A percentile compares a stretch with the other conserved stretches of the same genome.
Conservation (phyloP, 2,888 invertebrate genomes). For the Drosophila helvetica region DNA sequence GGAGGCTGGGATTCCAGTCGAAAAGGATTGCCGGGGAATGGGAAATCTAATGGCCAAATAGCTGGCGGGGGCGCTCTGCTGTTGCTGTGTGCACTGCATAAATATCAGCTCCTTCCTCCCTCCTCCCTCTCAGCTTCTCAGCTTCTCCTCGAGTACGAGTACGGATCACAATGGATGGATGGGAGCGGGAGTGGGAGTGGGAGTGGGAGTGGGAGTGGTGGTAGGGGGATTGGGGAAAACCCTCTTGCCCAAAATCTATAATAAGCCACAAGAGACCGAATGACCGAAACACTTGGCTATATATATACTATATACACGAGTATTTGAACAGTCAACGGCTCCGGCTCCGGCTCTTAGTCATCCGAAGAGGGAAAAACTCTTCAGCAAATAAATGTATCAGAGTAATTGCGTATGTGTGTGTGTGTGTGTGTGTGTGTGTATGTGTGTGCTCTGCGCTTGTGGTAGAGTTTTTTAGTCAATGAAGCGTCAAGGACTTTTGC, state of each 20-base stretch:
- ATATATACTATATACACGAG: conserved; percentile 8
- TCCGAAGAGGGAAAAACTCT: conserved; percentile 49
- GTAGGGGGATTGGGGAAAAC: too few relatives aligned
- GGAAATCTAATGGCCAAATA: conserved; percentile 9
- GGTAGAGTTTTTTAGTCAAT: conserved; percentile 72
- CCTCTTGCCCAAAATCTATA: conserved; percentile 33
- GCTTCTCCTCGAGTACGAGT: neutral
- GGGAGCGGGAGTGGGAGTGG: too few relatives aligned
- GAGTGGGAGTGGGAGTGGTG: neutral
- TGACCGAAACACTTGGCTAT: conserved; percentile 15
- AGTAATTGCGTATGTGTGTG: conserved; percentile 52
- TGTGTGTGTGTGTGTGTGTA: conserved; percentile 28
- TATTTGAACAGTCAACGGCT: conserved; percentile 43
- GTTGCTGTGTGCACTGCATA: conserved; percentile 31
- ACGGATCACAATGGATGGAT: neutral
- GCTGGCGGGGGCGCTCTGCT: conserved; percentile 4
- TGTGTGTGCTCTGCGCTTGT: conserved; percentile 22
- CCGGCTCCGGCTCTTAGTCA: conserved; percentile 63
- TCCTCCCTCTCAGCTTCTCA: too few relatives aligned
- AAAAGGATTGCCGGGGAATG: conserved; percentile 27
- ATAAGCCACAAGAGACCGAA: conserved; percentile 49
- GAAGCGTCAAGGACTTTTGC: conserved; percentile 78
- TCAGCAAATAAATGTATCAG: conserved; percentile 61
- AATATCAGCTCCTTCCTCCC: conserved; percentile 30
- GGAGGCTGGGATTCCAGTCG: conserved; percentile 31